Conservation (phyloP, 2,888 invertebrate species). For the Synanthedon formicaeformis region DNA sequence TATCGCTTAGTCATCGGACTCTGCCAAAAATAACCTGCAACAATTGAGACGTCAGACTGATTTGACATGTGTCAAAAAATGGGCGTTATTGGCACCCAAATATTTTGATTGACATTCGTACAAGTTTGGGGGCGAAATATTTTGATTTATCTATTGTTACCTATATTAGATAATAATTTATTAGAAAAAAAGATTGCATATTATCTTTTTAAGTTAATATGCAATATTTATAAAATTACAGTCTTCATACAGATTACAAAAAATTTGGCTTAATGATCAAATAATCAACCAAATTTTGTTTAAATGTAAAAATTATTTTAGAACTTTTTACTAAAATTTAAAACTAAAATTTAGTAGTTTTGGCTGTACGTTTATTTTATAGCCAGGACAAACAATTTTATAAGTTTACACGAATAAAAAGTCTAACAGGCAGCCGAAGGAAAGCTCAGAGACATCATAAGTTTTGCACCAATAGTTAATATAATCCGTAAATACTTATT, state of each 20-base stretch:
- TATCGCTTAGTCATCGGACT: slow-evolving; percentile 16
- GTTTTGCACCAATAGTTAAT: no score
- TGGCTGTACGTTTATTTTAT: no score
- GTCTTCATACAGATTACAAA: slow-evolving; percentile 16
- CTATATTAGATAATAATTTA: no score
- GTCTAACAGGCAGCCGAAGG: no score
- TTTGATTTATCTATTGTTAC: not conserved
- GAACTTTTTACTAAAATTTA: no score
- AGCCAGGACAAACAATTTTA: no score
- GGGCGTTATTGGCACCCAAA: slow-evolving; percentile 42
- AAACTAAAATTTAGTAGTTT: no score
- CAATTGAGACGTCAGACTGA: slow-evolving; percentile 49
- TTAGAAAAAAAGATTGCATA: not conserved
- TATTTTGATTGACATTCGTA: slow-evolving; percentile 30
- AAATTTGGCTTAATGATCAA: slow-evolving; percentile 9
- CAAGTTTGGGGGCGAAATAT: slow-evolving; percentile 28
- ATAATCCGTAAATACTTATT: no score
- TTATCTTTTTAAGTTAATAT: not conserved
- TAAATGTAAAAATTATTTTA: not conserved
- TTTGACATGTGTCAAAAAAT: slow-evolving; percentile 59
- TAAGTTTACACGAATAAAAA: no score
- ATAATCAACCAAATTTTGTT: slow-evolving; percentile 3
- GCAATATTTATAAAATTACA: slow-evolving; percentile 5
- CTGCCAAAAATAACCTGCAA: slow-evolving; percentile 20
- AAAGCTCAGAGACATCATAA: no score